A percentile compares a stretch with the other conserved stretches of the same genome.
Evolutionary conservation across 2,113 vertebrate species (phyloP).

Genomic region (Myrmophylax atrothorax): DNA sequence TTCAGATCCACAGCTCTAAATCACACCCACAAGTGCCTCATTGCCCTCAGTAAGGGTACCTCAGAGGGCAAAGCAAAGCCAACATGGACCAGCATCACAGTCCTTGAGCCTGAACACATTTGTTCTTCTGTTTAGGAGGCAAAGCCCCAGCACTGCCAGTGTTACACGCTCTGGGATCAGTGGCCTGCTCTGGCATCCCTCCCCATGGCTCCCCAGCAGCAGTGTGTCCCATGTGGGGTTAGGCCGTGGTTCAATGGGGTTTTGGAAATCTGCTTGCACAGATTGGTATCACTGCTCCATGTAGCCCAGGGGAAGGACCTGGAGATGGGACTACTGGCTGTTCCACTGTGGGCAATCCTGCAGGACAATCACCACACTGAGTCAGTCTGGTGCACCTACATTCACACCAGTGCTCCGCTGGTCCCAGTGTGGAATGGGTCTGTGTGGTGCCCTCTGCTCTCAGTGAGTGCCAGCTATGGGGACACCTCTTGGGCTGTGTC

Average conservation of each 20-base stretch:
- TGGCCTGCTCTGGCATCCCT: not conserved
- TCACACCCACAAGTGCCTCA: accelerated
- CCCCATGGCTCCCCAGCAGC: not conserved
- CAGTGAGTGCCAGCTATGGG: not conserved
- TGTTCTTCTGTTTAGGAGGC: not conserved
- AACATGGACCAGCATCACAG: not conserved
- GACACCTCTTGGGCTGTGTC: not conserved
- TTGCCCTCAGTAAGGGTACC: not conserved
- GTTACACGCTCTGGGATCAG: not conserved
- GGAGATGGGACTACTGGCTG: not conserved
- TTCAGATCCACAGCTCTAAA: not conserved
- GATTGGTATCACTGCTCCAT: not conserved
- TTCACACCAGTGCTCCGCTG: not conserved
- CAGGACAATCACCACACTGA: not conserved
- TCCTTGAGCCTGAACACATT: not conserved
- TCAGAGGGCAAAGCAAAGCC: not conserved
- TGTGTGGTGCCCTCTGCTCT: not conserved
- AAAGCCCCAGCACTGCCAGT: not conserved
- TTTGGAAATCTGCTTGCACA: not conserved
- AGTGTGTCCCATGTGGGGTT: accelerated
- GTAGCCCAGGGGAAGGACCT: not conserved
- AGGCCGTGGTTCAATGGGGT: accelerated
- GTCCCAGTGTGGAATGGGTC: accelerated
- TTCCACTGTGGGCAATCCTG: not conserved
- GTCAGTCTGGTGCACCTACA: not conserved